phyloP scores from a whole-genome alignment of 2,797 vertebrate genomes.

The Diglossa cyanea region DNA sequence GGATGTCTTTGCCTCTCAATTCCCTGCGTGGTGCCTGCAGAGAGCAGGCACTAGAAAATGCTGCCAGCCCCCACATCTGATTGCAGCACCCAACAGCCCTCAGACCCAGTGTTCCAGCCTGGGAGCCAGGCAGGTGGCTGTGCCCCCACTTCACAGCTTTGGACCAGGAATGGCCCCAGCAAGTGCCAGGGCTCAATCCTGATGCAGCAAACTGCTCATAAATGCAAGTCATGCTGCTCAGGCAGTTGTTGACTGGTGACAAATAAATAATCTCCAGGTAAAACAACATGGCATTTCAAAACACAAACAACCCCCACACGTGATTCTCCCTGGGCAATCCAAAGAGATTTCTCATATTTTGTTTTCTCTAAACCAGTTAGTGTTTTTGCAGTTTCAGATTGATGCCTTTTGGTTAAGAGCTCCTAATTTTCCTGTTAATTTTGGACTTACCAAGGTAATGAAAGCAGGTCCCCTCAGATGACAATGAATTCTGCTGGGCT shows the following conservation, averaged over 20 bases:
- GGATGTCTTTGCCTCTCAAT: not conserved
- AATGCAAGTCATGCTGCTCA: not conserved
- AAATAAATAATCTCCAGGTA: not conserved
- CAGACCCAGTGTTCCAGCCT: accelerated
- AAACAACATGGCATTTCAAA: not conserved
- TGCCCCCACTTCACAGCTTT: not conserved
- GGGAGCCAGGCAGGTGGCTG: accelerated
- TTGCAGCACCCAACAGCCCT: not conserved
- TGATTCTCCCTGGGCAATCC: not conserved
- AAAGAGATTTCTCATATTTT: not conserved
- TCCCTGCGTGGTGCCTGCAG: not conserved
- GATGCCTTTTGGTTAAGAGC: not conserved
- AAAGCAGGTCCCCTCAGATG: not conserved
- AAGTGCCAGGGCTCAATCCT: accelerated
- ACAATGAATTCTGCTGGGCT: not conserved
- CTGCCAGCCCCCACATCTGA: not conserved
- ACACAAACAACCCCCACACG: accelerated
- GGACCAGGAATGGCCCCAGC: not conserved
- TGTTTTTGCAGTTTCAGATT: not conserved
- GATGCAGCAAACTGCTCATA: not conserved
- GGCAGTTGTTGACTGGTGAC: not conserved
- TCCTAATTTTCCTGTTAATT: not conserved
- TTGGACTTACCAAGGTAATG: not conserved
- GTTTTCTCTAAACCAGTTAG: not conserved
- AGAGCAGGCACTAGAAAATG: not conserved